Conservation (phyloP, 2,797 vertebrate species). For the Lagocephalus sceleratus region DNA sequence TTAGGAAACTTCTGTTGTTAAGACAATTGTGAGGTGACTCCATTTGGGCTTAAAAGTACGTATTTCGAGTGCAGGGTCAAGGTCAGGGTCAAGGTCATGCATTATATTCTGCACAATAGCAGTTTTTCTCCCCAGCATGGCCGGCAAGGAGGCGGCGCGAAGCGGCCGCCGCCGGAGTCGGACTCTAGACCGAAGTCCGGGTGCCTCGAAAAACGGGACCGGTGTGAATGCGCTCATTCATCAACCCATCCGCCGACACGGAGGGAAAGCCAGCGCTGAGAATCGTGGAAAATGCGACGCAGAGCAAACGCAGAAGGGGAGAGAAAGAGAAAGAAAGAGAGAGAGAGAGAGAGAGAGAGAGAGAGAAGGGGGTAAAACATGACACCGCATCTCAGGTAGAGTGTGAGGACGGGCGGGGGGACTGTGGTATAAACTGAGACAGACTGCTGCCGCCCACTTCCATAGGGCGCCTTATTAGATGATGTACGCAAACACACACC, state of each 20-base stretch:
- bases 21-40: no score
- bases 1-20: no score
- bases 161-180: no score
- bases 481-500: conserved; percentile 37
- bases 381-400: conserved; percentile 10
- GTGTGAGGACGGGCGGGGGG: not conserved
- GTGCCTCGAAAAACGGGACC: not conserved
- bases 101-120: no score
- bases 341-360: not conserved
- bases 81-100: no score
- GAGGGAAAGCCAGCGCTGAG: not conserved
- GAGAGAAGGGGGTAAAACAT: not conserved
- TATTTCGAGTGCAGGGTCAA: no score
- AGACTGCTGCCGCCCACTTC: conserved; percentile 12
- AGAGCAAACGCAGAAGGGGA: no score
- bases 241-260: not conserved
- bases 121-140: no score
- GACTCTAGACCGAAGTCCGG: not conserved
- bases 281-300: not conserved
- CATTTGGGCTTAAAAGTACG: no score
- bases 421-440: conserved; percentile 2
- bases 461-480: conserved; percentile 29
- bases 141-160: no score
- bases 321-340: not conserved
- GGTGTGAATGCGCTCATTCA: not conserved